phyloP scores from a whole-genome alignment of 2,888 invertebrate genomes.

The Eristalinus aeneus region DNA sequence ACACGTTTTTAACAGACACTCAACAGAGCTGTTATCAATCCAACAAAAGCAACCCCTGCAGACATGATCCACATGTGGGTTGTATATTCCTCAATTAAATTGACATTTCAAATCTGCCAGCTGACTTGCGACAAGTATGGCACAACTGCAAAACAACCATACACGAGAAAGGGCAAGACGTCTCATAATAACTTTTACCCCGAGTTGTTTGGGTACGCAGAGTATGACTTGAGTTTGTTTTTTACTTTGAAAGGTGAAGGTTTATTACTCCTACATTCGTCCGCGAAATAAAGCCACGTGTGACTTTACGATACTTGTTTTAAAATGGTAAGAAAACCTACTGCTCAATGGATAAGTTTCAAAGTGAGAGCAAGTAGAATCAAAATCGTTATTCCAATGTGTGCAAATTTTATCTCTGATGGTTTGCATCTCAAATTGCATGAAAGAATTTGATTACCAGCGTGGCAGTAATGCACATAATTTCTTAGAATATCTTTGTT shows the following conservation, averaged over 20 bases:
- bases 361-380: too few species aligned
- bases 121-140: slow-evolving; percentile 4
- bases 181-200: neutral
- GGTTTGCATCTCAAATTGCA: too few species aligned
- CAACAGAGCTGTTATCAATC: neutral
- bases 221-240: neutral
- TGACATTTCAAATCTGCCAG: slow-evolving; percentile 16
- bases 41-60: slow-evolving; percentile 37
- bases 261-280: neutral
- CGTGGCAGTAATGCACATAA: too few species aligned
- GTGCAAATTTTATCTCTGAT: too few species aligned
- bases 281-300: neutral
- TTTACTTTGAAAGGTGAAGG: neutral
- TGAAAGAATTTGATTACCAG: too few species aligned
- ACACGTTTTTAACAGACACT: neutral
- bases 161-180: neutral
- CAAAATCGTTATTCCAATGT: too few species aligned
- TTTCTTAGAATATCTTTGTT: too few species aligned
- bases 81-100: slow-evolving; percentile 56
- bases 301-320: neutral
- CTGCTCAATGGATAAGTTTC: neutral
- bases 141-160: slow-evolving; percentile 8
- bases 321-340: neutral
- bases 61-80: slow-evolving; percentile 3
- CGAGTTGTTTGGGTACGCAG: neutral